A percentile compares a stretch with the other conserved stretches of the same genome.
Evolutionary conservation across 2,113 vertebrate species (phyloP).

Genomic region (Aythya baeri): DNA sequence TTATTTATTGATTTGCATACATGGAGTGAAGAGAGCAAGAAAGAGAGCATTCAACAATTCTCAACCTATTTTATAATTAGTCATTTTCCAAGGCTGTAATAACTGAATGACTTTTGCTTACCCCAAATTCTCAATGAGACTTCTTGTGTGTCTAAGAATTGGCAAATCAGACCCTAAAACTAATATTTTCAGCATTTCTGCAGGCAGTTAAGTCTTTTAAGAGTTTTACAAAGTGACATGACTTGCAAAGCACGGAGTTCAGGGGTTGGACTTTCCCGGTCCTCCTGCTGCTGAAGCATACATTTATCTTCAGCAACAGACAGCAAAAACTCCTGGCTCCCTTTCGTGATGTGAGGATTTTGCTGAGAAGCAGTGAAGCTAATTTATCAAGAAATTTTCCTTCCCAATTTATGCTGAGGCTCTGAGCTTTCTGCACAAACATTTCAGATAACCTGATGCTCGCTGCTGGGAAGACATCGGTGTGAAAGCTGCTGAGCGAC

Average conservation of each 20-base stretch:
- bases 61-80: background rate
- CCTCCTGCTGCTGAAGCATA: background rate
- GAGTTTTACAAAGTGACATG: background rate
- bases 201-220: background rate
- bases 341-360: background rate
- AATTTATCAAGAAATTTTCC: background rate
- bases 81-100: background rate
- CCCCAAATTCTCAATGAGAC: background rate
- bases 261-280: background rate
- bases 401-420: background rate
- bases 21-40: background rate
- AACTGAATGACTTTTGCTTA: background rate
- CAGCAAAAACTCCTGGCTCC: background rate
- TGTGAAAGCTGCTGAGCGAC: background rate
- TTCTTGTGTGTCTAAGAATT: background rate
- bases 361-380: background rate
- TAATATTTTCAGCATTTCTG: background rate
- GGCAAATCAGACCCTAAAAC: background rate
- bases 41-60: background rate
- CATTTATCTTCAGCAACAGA: background rate
- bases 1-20: background rate
- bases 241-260: background rate
- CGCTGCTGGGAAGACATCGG: accelerated
- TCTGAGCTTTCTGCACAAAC: background rate
- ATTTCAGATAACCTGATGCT: background rate